Evolutionary conservation across 2,113 vertebrate genomes (phyloP).

Genomic region (Eretmochelys imbricata): DNA sequence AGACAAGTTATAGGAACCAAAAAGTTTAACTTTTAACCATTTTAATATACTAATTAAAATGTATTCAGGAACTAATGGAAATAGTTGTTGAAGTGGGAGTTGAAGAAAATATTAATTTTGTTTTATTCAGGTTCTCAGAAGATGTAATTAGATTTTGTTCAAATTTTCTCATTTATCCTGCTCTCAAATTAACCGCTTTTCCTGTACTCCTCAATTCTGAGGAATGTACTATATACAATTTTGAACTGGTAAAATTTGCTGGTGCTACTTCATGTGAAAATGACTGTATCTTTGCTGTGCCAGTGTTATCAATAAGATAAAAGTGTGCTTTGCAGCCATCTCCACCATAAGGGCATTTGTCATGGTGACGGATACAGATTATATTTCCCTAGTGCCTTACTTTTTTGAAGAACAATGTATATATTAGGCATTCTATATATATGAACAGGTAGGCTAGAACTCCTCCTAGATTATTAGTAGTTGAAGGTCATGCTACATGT

Average conservation of each 20-base stretch:
- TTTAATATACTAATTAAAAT: constrained; percentile 11
- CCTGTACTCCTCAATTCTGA: neutral
- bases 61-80: neutral
- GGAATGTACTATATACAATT: neutral
- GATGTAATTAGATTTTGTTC: neutral
- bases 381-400: neutral
- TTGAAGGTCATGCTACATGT: neutral
- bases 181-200: neutral
- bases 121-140: neutral
- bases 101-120: neutral
- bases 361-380: neutral
- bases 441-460: neutral
- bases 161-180: neutral
- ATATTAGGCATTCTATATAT: neutral
- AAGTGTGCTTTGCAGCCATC: neutral
- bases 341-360: neutral
- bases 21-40: neutral
- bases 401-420: neutral
- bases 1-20: neutral
- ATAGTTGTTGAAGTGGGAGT: neutral
- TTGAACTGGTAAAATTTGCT: neutral
- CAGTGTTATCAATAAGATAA: neutral
- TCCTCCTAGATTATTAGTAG: neutral
- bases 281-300: neutral
- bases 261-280: neutral